These are phyloP conservation scores for Esox masquinongy DNA, from an alignment of 2,797 vertebrate genomes.

Conservation along the genomic window DNA sequence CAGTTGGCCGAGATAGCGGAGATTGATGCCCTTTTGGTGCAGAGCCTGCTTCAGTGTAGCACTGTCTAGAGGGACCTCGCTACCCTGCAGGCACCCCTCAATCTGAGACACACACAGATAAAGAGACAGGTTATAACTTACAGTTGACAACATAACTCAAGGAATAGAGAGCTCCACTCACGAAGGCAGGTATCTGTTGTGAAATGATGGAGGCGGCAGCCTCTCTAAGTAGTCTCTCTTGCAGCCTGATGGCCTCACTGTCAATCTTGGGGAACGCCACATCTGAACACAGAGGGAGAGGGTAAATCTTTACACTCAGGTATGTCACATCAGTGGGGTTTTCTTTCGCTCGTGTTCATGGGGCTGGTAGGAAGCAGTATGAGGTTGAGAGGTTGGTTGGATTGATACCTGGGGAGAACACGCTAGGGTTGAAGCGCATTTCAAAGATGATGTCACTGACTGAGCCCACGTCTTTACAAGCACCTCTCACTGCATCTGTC, in stretches of 20 bases:
- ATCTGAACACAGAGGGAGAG: slow-evolving; percentile 54
- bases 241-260: slow-evolving; percentile 57
- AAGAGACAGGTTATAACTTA: not conserved
- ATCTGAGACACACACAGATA: slow-evolving; percentile 61
- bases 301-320: not conserved
- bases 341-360: not conserved
- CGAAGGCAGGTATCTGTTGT: slow-evolving; percentile 80
- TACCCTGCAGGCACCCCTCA: slow-evolving; percentile 66
- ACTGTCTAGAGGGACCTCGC: slow-evolving; percentile 77
- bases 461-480: slow-evolving; percentile 79
- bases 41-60: slow-evolving; percentile 72
- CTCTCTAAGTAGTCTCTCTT: slow-evolving; percentile 76
- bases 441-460: slow-evolving; percentile 81
- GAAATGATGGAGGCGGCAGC: slow-evolving; percentile 76
- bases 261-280: slow-evolving; percentile 72
- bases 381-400: not conserved
- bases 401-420: slow-evolving; percentile 75
- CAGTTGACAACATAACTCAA: not conserved
- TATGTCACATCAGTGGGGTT: no score
- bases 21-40: slow-evolving; percentile 79
- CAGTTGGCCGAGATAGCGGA: slow-evolving; percentile 80
- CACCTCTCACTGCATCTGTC: slow-evolving; percentile 69
- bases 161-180: slow-evolving; percentile 54
- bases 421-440: slow-evolving; percentile 80
- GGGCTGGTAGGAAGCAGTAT: not conserved